Evolutionary conservation across 2,888 invertebrate genomes (phyloP).

Genomic region (Pristionchus maxplancki): DNA sequence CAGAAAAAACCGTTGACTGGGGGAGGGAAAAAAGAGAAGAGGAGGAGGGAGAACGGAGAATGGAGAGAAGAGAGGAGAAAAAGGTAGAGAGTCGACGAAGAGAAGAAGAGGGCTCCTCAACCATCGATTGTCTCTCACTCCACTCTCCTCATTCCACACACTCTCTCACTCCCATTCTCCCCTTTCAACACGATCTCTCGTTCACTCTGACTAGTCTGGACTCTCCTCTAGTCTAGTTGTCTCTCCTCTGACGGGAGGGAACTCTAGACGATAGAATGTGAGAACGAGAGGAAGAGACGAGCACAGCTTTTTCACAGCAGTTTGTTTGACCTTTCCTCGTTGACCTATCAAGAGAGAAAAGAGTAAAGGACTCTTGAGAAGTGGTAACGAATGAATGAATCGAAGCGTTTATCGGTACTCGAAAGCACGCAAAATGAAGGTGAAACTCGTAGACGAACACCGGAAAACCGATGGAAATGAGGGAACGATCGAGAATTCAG

Average conservation of each 20-base stretch:
- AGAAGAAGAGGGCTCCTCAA: not conserved
- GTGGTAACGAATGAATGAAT: not conserved
- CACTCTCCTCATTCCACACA: not conserved
- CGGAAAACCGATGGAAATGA: not conserved
- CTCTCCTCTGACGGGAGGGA: not conserved
- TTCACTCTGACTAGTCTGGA: not conserved
- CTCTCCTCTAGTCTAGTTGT: not conserved
- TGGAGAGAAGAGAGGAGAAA: conserved; percentile 39
- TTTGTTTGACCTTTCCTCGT: not conserved
- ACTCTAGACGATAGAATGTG: conserved; percentile 4
- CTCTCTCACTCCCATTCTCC: conserved; percentile 17
- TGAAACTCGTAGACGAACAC: not conserved
- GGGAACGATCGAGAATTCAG: not conserved
- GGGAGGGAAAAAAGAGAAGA: conserved; percentile 1
- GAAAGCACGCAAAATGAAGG: not conserved
- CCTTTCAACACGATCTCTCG: not conserved
- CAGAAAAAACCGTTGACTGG: conserved; percentile 21
- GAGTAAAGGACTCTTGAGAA: not conserved
- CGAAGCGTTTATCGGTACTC: not conserved
- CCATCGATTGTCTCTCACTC: not conserved
- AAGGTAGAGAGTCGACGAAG: not conserved
- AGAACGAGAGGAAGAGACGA: not conserved
- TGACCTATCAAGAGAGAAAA: conserved; percentile 7
- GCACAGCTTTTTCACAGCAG: not conserved
- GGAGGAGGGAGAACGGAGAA: not conserved